Percentiles rank a stretch among this genome's conserved stretches.
Evolutionary conservation across 1,140 invertebrate genomes (phyloP).

Genomic region (Penaeus vannamei): DNA sequence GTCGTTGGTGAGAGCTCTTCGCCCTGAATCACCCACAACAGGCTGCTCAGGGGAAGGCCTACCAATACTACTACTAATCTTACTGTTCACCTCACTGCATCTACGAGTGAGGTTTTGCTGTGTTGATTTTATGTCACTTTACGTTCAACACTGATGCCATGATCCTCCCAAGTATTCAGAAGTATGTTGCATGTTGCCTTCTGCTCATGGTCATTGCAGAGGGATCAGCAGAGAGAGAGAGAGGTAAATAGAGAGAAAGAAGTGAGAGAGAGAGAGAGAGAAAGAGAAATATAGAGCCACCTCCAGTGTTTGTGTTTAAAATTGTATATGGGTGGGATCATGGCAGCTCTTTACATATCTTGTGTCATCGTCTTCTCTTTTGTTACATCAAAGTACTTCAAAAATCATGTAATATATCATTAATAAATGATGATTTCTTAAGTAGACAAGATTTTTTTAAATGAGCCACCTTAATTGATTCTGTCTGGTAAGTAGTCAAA

Average conservation of each 20-base stretch:
- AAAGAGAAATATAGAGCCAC: too few relatives aligned
- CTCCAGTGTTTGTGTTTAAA: background rate
- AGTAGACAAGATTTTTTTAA: conserved; percentile 44
- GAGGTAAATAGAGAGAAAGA: too few relatives aligned
- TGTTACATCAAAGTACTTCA: conserved; percentile 59
- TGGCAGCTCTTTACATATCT: conserved; percentile 58
- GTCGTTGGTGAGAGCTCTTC: conserved; percentile 22
- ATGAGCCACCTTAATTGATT: background rate
- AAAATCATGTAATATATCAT: conserved; percentile 66
- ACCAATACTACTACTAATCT: conserved; percentile 48
- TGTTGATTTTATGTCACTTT: conserved; percentile 39
- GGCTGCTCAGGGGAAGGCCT: conserved; percentile 36
- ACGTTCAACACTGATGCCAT: conserved; percentile 45
- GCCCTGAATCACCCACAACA: conserved; percentile 3
- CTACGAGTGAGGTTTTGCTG: conserved; percentile 44
- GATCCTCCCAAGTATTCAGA: conserved; percentile 21
- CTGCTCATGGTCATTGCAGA: conserved; percentile 21
- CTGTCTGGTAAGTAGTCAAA: background rate
- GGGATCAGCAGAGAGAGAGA: background rate
- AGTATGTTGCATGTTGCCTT: background rate
- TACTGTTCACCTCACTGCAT: conserved; percentile 44
- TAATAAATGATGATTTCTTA: conserved; percentile 66
- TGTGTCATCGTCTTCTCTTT: conserved; percentile 55
- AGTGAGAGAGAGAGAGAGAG: too few relatives aligned
- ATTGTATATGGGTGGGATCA: conserved; percentile 42